phyloP scores from a whole-genome alignment of 2,797 vertebrate genomes.

The Myotis myotis region DNA sequence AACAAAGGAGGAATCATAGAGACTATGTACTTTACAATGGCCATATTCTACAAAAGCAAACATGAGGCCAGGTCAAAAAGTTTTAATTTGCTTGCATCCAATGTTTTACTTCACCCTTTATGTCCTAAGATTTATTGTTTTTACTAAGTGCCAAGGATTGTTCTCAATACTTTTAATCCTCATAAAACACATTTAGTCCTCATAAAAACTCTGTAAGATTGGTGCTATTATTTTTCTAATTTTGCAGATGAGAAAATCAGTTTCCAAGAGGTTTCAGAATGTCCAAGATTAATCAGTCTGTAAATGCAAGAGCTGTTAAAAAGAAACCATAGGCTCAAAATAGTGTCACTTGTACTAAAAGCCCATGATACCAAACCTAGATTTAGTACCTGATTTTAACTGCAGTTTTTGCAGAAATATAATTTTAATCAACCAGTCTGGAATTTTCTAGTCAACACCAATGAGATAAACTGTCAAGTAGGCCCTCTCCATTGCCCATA shows the following conservation, averaged over 20 bases:
- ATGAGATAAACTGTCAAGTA: background rate
- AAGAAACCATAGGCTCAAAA: background rate
- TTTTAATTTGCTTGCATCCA: background rate
- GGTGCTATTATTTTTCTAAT: background rate
- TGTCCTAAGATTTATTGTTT: background rate
- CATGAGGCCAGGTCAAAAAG: background rate
- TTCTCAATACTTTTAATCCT: background rate
- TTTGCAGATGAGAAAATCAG: background rate
- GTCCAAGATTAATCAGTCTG: background rate
- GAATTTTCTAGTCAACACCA: background rate
- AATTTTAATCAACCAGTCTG: background rate
- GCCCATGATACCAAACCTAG: background rate
- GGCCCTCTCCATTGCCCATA: background rate
- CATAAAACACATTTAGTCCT: background rate
- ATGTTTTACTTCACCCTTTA: background rate
- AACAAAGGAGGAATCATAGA: background rate
- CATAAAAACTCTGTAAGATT: background rate
- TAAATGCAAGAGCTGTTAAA: background rate
- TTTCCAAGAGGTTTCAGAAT: background rate
- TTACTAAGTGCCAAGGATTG: background rate
- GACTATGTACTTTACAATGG: background rate
- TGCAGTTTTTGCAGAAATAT: background rate
- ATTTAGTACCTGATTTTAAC: background rate
- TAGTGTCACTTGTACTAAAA: background rate
- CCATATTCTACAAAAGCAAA: background rate